phyloP scores from a whole-genome alignment of 2,113 vertebrate genomes.

The Onychostruthus taczanowskii region DNA sequence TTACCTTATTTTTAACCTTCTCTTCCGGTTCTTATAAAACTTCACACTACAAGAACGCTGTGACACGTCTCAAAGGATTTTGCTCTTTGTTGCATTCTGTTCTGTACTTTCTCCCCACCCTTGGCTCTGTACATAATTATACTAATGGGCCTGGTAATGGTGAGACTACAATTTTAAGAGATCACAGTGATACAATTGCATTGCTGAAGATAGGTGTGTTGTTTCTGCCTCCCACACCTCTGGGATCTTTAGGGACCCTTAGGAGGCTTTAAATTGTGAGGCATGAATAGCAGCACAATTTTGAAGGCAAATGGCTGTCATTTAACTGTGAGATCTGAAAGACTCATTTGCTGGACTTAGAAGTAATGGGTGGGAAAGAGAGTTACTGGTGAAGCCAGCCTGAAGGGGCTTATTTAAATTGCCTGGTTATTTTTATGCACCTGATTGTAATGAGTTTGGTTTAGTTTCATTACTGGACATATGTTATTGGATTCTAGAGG shows the following conservation, averaged over 20 bases:
- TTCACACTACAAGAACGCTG: rapidly evolving
- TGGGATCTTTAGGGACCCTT: slow-evolving; percentile 5
- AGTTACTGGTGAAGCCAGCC: background rate
- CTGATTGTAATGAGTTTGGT: background rate
- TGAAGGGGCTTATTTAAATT: background rate
- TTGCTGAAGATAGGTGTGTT: background rate
- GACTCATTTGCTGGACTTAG: background rate
- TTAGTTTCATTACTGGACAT: background rate
- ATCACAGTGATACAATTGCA: background rate
- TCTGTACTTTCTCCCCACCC: background rate
- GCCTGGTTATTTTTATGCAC: background rate
- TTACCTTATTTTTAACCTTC: background rate
- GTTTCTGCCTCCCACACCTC: slow-evolving; percentile 8
- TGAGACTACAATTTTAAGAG: background rate
- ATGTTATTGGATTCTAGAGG: background rate
- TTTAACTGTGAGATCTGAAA: slow-evolving; percentile 1
- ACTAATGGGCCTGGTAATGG: background rate
- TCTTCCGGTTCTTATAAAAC: background rate
- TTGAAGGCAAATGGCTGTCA: slow-evolving; percentile 13
- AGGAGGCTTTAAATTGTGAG: background rate
- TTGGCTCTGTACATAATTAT: background rate
- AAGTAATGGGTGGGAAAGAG: background rate
- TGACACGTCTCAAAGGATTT: background rate
- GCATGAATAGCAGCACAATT: background rate
- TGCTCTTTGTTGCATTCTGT: background rate